A percentile compares a stretch with the other conserved stretches of the same genome.
These are phyloP conservation scores for Thysanoteuthis rhombus DNA, from an alignment of 2,888 invertebrate species.

Conservation along the genomic window DNA sequence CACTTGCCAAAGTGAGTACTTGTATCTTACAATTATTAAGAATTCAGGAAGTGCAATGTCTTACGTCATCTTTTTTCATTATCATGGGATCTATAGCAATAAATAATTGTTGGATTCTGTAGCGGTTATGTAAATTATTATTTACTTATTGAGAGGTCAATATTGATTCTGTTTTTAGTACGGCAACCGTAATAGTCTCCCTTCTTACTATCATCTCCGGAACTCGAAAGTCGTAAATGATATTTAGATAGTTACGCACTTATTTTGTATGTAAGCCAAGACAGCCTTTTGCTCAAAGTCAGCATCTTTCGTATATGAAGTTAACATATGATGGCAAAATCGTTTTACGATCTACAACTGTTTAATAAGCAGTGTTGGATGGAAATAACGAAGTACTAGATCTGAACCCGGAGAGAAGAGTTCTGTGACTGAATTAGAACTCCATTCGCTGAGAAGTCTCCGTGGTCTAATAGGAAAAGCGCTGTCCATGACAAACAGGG, in stretches of 20 bases:
- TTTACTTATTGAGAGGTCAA: not conserved
- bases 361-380: no score
- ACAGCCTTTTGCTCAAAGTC: no score
- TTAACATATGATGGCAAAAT: no score
- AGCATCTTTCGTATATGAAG: no score
- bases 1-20: conserved; percentile 36
- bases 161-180: not conserved
- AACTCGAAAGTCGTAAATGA: not conserved
- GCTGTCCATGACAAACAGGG: no score
- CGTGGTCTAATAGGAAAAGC: no score
- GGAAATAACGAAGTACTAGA: no score
- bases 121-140: not conserved
- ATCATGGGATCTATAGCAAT: not conserved
- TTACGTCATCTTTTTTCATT: not conserved
- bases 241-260: not conserved
- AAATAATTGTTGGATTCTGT: not conserved
- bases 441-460: no score
- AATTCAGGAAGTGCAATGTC: not conserved
- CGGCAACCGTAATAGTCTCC: not conserved
- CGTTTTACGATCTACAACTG: no score
- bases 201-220: not conserved
- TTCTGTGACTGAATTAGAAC: no score
- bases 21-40: not conserved
- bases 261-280: no score
- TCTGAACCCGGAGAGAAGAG: no score